phyloP scores from a whole-genome alignment of 1,140 invertebrate species.

The Pseudoatta argentina region DNA sequence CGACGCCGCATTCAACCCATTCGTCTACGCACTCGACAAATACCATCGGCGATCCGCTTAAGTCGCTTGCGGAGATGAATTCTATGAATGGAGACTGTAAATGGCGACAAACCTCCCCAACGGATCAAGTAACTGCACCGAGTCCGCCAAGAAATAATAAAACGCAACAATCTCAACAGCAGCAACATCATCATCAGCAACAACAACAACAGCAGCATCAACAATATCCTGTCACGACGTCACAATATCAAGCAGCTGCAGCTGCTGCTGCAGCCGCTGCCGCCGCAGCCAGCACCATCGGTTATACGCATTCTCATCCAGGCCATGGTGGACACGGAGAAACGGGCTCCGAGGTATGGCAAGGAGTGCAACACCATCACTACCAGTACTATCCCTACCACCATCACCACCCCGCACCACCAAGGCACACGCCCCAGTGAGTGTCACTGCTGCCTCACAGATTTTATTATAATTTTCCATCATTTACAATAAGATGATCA shows the following conservation, averaged over 20 bases:
- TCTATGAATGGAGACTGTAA: constrained; percentile 86
- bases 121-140: constrained; percentile 75
- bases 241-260: constrained; percentile 80
- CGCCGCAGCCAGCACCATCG: constrained; percentile 70
- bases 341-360: constrained; percentile 88
- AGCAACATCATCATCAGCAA: constrained; percentile 76
- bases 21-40: constrained; percentile 81
- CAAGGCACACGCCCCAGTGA: constrained; percentile 88
- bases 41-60: constrained; percentile 86
- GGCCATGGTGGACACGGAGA: constrained; percentile 78
- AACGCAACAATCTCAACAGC: constrained; percentile 77
- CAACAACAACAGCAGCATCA: constrained; percentile 73
- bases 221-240: constrained; percentile 81
- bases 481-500: constrained; percentile 19
- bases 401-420: constrained; percentile 88
- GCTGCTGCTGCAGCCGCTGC: constrained; percentile 75
- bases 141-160: constrained; percentile 81
- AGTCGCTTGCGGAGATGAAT: constrained; percentile 88
- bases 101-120: constrained; percentile 85
- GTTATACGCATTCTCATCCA: constrained; percentile 78
- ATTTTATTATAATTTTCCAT: constrained; percentile 74
- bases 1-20: constrained; percentile 84
- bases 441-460: constrained; percentile 85
- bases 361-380: constrained; percentile 88
- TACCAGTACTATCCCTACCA: constrained; percentile 89